Evolutionary conservation across 2,113 vertebrate genomes (phyloP).

Genomic region (Epinephelus moara): DNA sequence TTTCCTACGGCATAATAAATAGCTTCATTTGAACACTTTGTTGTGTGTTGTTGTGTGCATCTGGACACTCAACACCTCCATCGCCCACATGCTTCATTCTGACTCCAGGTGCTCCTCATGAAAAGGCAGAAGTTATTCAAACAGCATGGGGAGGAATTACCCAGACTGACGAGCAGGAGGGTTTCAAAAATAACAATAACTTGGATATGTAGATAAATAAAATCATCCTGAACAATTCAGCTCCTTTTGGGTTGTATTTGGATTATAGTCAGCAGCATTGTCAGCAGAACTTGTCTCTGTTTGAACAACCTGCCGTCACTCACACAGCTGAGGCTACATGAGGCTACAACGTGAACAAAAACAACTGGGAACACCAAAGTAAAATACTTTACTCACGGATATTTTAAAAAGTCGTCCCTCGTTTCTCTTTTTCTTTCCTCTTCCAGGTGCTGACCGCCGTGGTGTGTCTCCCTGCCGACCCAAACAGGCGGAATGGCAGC

Average conservation of each 20-base stretch:
- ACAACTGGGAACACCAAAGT: not conserved
- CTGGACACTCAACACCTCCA: constrained; percentile 1
- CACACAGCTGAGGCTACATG: not conserved
- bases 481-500: constrained; percentile 48
- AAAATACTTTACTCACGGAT: constrained; percentile 56
- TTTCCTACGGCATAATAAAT: not conserved
- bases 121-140: constrained; percentile 35
- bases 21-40: constrained; percentile 27
- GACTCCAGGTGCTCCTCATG: constrained; percentile 8
- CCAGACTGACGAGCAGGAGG: not conserved
- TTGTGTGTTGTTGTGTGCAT: constrained; percentile 3
- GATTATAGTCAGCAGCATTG: not conserved
- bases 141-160: not conserved
- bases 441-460: constrained; percentile 9
- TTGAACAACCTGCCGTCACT: constrained; percentile 18
- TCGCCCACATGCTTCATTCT: constrained; percentile 15
- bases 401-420: constrained; percentile 19
- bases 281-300: constrained; percentile 43
- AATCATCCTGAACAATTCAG: not conserved
- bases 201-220: not conserved
- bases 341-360: not conserved
- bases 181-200: not conserved
- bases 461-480: constrained; percentile 39
- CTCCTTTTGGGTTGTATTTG: not conserved
- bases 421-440: constrained; percentile 2